A percentile compares a stretch with the other conserved stretches of the same genome.
These are phyloP conservation scores for Candoia aspera DNA, from an alignment of 2,113 vertebrate species.

Conservation along the genomic window DNA sequence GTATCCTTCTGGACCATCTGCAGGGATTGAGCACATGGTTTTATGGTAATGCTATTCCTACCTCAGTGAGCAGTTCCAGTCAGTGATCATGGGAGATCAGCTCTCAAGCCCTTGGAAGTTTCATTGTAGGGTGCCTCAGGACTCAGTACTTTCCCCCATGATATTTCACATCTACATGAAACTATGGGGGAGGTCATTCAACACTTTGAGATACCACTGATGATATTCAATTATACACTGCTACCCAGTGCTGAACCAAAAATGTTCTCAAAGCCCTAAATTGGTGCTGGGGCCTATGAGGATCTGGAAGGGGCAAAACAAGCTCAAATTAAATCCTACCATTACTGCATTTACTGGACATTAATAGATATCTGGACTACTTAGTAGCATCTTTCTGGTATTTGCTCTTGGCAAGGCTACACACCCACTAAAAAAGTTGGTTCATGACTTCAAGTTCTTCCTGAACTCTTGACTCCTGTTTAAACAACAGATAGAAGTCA, in stretches of 20 bases:
- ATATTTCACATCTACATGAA: neutral
- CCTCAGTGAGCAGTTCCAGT: neutral
- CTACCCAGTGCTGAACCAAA: neutral
- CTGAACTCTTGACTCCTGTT: neutral
- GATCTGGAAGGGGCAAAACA: neutral
- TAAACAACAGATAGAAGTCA: too few species aligned
- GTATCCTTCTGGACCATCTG: neutral
- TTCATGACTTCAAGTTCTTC: neutral
- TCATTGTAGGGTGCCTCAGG: neutral
- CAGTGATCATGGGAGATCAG: neutral
- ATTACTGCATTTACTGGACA: neutral
- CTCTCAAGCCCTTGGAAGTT: neutral
- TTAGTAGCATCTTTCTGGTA: too few species aligned
- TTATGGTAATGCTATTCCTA: neutral
- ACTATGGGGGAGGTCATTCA: neutral
- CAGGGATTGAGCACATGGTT: neutral
- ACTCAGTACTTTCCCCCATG: neutral
- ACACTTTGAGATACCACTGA: neutral
- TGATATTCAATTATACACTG: neutral
- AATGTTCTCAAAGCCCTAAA: neutral
- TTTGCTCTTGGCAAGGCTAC: too few species aligned
- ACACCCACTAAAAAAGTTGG: neutral
- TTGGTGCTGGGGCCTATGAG: neutral
- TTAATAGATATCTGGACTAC: too few species aligned
- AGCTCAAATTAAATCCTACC: neutral